Base-by-base conservation (phyloP, 2,113 vertebrate genomes). In the Brachionichthys hirsutus region DNA sequence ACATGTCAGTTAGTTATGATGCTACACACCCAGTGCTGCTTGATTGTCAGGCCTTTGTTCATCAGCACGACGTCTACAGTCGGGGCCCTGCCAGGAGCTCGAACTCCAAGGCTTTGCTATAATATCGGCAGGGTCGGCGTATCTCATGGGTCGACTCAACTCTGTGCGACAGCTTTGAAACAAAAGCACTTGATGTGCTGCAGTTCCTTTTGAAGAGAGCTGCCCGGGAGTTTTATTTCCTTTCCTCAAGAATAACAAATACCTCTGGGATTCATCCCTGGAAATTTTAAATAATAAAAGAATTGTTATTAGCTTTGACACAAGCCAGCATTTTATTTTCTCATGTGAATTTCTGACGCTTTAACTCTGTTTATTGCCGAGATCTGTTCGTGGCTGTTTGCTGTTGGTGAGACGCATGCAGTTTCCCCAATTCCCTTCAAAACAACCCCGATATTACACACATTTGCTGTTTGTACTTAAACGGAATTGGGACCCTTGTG, bases 41-140 rank as follows among this genome's bases (percentile, higher is more conserved):
- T 81, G 78, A 80, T 77, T 71, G 73, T 75, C 82, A 79, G 50
- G 47, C 67, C 73, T 80, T 82, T 82, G 76, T 87, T 80, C 72
- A 44, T 50, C 66, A 72, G 70, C 53, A 76, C 58, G 70, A 60
- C 49, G 42, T 45, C 62, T 69, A 34, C 64, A 77, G 63, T 80
- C 69, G 45, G 67, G 67, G 54, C 51, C 61, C 57, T 69, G 62
- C 60, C 67, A 75, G 30, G 40, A 64, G 47, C 77, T 67, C 63
- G 14, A 46, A 65, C 77, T 81, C 47, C 2, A 30, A 69, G 52
- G 52, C 67, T 67, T 68, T 68, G 56, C 76, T 54, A 62, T 84
- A 74, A 83, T 73, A 81, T 84, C 63, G 80, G 62, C 59, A 52
- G 47, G 46, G 55, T 53, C 13, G 35, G 51, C 64, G 82, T 61